These are phyloP conservation scores for Holotrichia oblita DNA, from an alignment of 1,140 invertebrate species.

Conservation along the genomic window DNA sequence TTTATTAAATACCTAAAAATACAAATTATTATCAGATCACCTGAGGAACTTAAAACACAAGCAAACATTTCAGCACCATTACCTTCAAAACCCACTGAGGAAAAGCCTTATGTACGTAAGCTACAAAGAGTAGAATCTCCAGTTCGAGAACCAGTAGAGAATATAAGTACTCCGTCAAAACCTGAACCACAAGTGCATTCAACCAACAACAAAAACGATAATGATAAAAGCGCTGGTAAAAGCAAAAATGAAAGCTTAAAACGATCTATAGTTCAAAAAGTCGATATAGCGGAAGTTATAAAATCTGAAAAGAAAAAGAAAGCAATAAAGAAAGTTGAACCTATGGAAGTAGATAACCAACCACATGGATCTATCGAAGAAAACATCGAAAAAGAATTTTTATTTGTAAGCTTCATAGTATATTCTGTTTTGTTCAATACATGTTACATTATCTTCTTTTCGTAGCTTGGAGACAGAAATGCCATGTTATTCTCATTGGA, in stretches of 20 bases:
- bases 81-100: conserved; percentile 57
- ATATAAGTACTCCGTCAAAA: conserved; percentile 8
- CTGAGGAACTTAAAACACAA: conserved; percentile 67
- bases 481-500: conserved; percentile 75
- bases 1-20: conserved; percentile 12
- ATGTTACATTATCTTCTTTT: conserved; percentile 36
- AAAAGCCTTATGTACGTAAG: conserved; percentile 57
- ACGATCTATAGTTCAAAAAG: conserved; percentile 1
- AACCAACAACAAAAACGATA: conserved; percentile 21
- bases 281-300: conserved; percentile 19
- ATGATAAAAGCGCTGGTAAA: not conserved
- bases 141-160: not conserved
- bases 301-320: conserved; percentile 41
- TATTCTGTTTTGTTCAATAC: not conserved
- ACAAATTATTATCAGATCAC: conserved; percentile 46
- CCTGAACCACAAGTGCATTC: not conserved
- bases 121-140: conserved; percentile 46
- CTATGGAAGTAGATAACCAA: conserved; percentile 15
- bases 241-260: conserved; percentile 3
- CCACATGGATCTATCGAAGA: not conserved
- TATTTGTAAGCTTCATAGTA: conserved; percentile 55
- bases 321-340: not conserved
- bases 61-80: conserved; percentile 69
- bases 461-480: conserved; percentile 73
- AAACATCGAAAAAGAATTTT: conserved; percentile 54